These are phyloP conservation scores for Pangasius krempfi DNA, from an alignment of 2,797 vertebrate genomes.

Conservation along the genomic window DNA sequence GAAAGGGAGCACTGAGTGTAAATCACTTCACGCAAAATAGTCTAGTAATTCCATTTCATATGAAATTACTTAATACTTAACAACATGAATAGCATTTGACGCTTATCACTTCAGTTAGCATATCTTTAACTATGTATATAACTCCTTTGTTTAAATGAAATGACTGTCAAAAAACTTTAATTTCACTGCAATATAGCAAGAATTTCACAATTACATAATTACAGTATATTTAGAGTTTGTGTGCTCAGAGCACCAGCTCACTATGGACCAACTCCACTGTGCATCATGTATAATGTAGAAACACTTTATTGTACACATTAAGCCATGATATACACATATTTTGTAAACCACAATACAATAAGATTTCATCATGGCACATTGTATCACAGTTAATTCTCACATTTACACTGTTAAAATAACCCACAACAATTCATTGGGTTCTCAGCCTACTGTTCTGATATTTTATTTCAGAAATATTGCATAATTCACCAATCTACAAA, in stretches of 20 bases:
- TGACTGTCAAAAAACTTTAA: neutral
- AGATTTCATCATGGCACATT: slow-evolving; percentile 3
- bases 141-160: neutral
- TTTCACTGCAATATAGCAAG: neutral
- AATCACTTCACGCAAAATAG: no score
- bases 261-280: neutral
- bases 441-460: neutral
- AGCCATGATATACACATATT: slow-evolving; percentile 51
- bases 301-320: slow-evolving; percentile 39
- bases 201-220: neutral
- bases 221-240: neutral
- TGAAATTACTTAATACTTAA: neutral
- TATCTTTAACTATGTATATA: neutral
- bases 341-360: slow-evolving; percentile 42
- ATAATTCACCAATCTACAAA: neutral
- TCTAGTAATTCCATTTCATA: neutral
- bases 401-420: neutral
- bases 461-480: neutral
- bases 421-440: neutral
- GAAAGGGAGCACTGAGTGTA: neutral
- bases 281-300: neutral
- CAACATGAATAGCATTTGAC: neutral
- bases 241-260: neutral
- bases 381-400: neutral
- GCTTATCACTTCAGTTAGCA: neutral